Evolutionary conservation across 64 coral and sea anemone species (phyloP).

Genomic region (Astreopora myriophthalma): DNA sequence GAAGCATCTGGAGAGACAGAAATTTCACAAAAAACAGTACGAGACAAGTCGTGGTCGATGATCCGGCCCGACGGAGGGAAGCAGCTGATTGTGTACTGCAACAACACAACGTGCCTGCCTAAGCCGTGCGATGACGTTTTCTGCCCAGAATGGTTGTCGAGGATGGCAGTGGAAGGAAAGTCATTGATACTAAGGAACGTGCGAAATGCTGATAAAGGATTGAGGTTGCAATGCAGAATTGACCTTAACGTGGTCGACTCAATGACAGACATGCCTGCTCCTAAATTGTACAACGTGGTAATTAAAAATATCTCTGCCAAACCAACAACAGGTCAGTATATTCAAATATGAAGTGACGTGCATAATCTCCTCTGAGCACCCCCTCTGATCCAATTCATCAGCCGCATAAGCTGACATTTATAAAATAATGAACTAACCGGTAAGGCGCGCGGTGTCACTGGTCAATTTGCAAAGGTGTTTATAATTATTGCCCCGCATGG

Average conservation of each 20-base stretch:
- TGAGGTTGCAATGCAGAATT: not conserved
- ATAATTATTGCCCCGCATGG: too few species aligned
- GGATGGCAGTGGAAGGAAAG: not conserved
- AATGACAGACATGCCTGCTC: too few species aligned
- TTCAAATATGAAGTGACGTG: too few species aligned
- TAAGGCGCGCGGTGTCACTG: too few species aligned
- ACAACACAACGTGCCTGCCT: not conserved
- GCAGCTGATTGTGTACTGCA: not conserved
- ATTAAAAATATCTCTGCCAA: not conserved
- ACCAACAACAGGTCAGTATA: not conserved
- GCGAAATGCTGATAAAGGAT: not conserved
- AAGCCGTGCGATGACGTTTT: not conserved
- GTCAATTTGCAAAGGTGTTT: too few species aligned
- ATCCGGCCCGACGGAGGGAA: not conserved
- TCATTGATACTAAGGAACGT: not conserved
- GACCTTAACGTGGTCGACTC: too few species aligned
- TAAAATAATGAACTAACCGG: too few species aligned
- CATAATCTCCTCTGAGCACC: too few species aligned
- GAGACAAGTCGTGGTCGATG: not conserved
- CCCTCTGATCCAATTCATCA: too few species aligned
- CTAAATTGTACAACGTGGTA: not conserved
- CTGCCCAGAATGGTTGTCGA: not conserved
- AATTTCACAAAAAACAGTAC: not conserved
- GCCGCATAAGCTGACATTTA: too few species aligned
- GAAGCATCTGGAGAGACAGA: not conserved